Conservation (phyloP, 2,888 invertebrate genomes). For the Perizoma flavofasciatum region DNA sequence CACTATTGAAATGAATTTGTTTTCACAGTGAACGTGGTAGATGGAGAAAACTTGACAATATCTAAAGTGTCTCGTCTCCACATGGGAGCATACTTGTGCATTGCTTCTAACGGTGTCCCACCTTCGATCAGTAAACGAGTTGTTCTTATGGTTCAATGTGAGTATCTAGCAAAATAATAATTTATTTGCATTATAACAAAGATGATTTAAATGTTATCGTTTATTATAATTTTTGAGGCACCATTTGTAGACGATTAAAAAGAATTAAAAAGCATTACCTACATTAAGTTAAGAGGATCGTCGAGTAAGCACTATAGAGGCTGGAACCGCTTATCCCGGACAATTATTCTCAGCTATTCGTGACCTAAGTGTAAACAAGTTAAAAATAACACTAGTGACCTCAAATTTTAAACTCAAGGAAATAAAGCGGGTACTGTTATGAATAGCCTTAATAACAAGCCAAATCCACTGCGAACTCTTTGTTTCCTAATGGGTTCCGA, state of each 20-base stretch:
- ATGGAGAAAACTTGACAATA: conserved; percentile 93
- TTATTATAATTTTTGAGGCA: too few species aligned
- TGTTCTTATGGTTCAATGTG: conserved; percentile 92
- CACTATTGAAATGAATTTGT: conserved; percentile 31
- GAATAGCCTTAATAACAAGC: conserved; percentile 35
- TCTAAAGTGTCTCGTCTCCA: conserved; percentile 95
- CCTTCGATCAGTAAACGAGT: conserved; percentile 95
- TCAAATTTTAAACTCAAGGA: too few species aligned
- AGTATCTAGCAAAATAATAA: conserved; percentile 65
- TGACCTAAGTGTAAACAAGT: conserved; percentile 34
- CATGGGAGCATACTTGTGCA: conserved; percentile 96
- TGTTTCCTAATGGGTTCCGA: conserved; percentile 39
- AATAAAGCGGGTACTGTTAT: conserved; percentile 18
- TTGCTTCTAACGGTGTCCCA: conserved; percentile 96
- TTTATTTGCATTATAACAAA: background rate
- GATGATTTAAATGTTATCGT: too few species aligned
- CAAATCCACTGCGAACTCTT: conserved; percentile 39
- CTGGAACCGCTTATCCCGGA: conserved; percentile 39
- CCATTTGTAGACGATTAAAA: too few species aligned
- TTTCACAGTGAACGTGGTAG: conserved; percentile 92
- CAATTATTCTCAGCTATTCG: conserved; percentile 41
- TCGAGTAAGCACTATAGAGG: conserved; percentile 4
- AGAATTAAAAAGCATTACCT: conserved; percentile 3
- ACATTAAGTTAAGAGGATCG: conserved; percentile 26
- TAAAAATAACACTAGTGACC: conserved; percentile 17